phyloP scores from a whole-genome alignment of 2,888 invertebrate species.

The Chloroclysta siterata region DNA sequence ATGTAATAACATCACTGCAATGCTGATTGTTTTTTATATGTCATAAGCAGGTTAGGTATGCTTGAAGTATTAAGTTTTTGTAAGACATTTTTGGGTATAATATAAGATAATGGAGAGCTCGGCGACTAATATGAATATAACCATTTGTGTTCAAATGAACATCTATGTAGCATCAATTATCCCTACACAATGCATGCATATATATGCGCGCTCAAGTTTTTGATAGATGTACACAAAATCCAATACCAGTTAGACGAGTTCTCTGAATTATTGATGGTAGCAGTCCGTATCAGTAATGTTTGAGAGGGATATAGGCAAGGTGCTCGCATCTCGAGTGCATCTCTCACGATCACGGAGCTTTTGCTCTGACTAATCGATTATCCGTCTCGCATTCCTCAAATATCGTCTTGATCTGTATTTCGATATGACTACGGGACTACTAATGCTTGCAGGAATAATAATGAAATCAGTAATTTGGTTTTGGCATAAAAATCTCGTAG shows the following conservation, averaged over 20 bases:
- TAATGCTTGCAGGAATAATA: background rate
- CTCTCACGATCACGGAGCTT: conserved; percentile 59
- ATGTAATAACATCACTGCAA: background rate
- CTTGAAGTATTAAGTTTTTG: too few species aligned
- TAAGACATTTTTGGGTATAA: too few species aligned
- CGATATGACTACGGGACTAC: conserved; percentile 47
- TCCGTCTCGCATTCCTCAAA: conserved; percentile 64
- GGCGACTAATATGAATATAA: too few species aligned
- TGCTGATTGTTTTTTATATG: conserved; percentile 4
- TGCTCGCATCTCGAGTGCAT: conserved; percentile 58
- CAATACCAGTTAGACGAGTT: conserved; percentile 15
- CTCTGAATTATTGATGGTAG: conserved; percentile 28
- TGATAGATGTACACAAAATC: conserved; percentile 10
- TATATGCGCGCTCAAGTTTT: too few species aligned
- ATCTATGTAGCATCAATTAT: too few species aligned
- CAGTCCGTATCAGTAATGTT: conserved; percentile 33
- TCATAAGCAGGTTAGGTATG: too few species aligned
- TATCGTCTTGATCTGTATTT: conserved; percentile 61
- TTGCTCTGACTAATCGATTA: conserved; percentile 69
- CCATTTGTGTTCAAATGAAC: too few species aligned
- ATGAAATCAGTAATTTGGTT: conserved; percentile 40
- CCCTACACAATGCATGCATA: background rate
- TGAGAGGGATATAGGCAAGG: conserved; percentile 47
- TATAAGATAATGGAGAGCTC: too few species aligned
- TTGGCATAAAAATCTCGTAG: conserved; percentile 4